A percentile compares a stretch with the other conserved stretches of the same genome.
Conservation (phyloP, 64 coral and sea anemone species). For the Acropora tenuis region DNA sequence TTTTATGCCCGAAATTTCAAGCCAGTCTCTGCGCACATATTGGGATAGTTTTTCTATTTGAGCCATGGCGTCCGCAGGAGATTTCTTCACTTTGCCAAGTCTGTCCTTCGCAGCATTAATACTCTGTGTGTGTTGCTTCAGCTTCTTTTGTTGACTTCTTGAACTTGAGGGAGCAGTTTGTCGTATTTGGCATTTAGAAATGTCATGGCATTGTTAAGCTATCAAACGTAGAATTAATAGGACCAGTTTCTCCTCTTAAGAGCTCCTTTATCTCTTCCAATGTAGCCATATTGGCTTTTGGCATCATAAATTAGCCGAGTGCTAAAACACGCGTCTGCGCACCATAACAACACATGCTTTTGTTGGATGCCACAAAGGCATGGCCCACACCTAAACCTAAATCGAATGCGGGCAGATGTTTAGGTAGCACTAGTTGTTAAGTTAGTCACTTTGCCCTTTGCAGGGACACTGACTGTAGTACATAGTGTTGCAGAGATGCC, state of each 20-base stretch:
- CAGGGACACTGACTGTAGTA: too few species aligned
- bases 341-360: too few species aligned
- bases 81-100: conserved; percentile 4
- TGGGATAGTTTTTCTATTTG: conserved; percentile 21
- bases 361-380: too few species aligned
- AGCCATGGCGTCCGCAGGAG: background rate
- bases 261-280: conserved; percentile 24
- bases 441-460: too few species aligned
- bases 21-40: conserved; percentile 31
- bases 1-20: conserved; percentile 40
- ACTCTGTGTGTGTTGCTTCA: background rate
- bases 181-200: conserved; percentile 35
- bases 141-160: conserved; percentile 10
- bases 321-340: background rate
- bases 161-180: conserved; percentile 22
- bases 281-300: conserved; percentile 22
- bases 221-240: background rate
- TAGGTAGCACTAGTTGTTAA: too few species aligned
- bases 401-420: too few species aligned
- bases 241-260: conserved; percentile 15
- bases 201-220: background rate
- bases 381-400: too few species aligned
- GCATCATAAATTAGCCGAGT: background rate
- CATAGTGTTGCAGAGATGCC: too few species aligned
- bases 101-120: conserved; percentile 10